Evolutionary conservation across 37 sponge, comb jelly and placozoan genomes (phyloP), one percentile per base, ranked within the genome.

Genomic region (Eunapius fragilis): DNA sequence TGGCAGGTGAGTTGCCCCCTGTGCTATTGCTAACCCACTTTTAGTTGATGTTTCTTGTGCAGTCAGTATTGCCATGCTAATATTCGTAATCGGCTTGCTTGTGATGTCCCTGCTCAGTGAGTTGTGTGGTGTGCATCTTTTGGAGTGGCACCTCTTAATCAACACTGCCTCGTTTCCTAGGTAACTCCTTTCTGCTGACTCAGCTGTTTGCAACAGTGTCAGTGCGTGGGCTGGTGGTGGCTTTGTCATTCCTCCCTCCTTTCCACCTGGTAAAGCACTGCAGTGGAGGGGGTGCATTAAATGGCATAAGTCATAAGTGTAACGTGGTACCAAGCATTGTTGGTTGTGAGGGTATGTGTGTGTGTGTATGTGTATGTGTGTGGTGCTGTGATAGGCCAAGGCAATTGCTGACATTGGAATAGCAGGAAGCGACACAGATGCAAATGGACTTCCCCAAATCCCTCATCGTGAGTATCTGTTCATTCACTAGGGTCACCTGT

Each of bases 391-490:
- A 75, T 75, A 94, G 95, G 89, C 95, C 28, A 94, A 94, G 72
- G 87, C 87, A 0, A 94, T 94, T 86, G 76, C 88, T 68, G 95
- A 94, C 75, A 94, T 94, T 70, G 92, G 89, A 27, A 25, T 69
- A 30, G 89, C 89, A 38, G 41, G 75, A 32, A 91, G 91, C 73
- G 31, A n/a, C 67, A 91, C 89, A 0, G 80, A 85, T 34, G 75
- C 80, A 38, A 82, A 78, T 86, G 95, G 95, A n/a, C 70, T 84
- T 2, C 91, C 81, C 27, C 77, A 92, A 30, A 47, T 14, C 2
- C 26, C 77, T 23, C 41, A 88, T 71, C 67, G 93, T 92, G 72
- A 92, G 89, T 68, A 6, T 24, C 2, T 34, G 36, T 2, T 32
- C 31, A 31, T 69, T 47, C 25, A 32, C 24, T 77, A 2, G 22